Evolutionary conservation across 2,113 vertebrate genomes (phyloP).

Genomic region (Thermophis baileyi): DNA sequence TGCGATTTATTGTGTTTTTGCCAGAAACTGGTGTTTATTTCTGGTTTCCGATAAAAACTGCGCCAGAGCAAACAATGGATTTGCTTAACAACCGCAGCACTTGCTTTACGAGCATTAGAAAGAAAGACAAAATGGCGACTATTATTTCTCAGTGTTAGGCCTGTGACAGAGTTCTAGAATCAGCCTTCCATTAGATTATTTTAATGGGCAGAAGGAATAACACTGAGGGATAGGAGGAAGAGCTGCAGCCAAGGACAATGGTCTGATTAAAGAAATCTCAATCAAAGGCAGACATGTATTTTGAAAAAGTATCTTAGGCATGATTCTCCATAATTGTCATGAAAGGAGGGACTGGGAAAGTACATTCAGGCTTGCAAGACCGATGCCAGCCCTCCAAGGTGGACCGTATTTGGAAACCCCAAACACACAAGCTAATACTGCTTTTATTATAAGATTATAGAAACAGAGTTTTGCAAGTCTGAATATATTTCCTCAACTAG

Average conservation of each 20-base stretch:
- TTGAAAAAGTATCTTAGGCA: neutral
- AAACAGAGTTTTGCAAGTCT: neutral
- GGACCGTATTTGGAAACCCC: neutral
- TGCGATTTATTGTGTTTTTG: neutral
- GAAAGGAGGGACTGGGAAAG: neutral
- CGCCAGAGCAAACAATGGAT: neutral
- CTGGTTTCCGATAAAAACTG: neutral
- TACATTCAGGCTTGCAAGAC: neutral
- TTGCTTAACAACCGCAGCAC: neutral
- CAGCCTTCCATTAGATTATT: neutral
- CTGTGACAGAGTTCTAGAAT: neutral
- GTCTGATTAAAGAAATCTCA: neutral
- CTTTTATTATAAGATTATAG: neutral
- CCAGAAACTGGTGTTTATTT: neutral
- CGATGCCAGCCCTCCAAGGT: neutral
- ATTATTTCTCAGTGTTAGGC: neutral
- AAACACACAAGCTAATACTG: neutral
- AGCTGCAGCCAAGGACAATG: neutral
- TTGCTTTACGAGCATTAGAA: neutral
- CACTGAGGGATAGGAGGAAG: neutral
- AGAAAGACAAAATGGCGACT: neutral
- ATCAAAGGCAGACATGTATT: neutral
- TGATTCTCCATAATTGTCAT: neutral
- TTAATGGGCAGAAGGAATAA: neutral
- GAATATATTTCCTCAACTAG: neutral